Evolutionary conservation across 2,113 vertebrate species (phyloP).

Genomic region (Smithornis capensis): DNA sequence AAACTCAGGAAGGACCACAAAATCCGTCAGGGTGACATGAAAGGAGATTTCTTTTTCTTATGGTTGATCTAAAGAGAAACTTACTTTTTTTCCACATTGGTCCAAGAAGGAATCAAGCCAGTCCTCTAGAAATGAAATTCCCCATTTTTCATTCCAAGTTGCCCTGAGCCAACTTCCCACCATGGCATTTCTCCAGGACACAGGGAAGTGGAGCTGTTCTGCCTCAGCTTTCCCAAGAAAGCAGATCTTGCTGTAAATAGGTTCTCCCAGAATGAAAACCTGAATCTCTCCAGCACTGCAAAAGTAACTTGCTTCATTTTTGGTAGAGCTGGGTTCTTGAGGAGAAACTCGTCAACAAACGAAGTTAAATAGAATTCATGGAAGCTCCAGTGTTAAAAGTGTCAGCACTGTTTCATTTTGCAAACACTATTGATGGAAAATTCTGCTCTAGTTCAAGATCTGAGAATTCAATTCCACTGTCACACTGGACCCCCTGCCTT

Average conservation of each 20-base stretch:
- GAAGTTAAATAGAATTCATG: not conserved
- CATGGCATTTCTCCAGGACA: constrained; percentile 33
- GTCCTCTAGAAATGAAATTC: constrained; percentile 16
- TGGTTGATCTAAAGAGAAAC: not conserved
- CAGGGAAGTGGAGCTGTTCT: not conserved
- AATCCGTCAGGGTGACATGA: not conserved
- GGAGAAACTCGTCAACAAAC: not conserved
- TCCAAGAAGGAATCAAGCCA: constrained; percentile 39
- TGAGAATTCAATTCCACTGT: not conserved
- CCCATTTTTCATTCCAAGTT: constrained; percentile 8
- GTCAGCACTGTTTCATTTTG: not conserved
- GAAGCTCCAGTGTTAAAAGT: not conserved
- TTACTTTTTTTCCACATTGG: not conserved
- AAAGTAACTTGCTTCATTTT: not conserved
- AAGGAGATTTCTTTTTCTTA: not conserved
- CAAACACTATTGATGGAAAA: not conserved
- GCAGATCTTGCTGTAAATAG: not conserved
- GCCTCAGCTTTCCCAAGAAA: not conserved
- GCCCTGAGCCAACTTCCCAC: not conserved
- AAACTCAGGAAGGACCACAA: not conserved
- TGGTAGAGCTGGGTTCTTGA: not conserved
- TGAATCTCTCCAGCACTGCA: not conserved
- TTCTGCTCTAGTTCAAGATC: not conserved
- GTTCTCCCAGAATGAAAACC: not conserved
- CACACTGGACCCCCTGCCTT: not conserved